Percentiles rank a stretch among this genome's conserved stretches.
These are phyloP conservation scores for Margarornis squamiger DNA, from an alignment of 2,797 vertebrate genomes.

Conservation along the genomic window DNA sequence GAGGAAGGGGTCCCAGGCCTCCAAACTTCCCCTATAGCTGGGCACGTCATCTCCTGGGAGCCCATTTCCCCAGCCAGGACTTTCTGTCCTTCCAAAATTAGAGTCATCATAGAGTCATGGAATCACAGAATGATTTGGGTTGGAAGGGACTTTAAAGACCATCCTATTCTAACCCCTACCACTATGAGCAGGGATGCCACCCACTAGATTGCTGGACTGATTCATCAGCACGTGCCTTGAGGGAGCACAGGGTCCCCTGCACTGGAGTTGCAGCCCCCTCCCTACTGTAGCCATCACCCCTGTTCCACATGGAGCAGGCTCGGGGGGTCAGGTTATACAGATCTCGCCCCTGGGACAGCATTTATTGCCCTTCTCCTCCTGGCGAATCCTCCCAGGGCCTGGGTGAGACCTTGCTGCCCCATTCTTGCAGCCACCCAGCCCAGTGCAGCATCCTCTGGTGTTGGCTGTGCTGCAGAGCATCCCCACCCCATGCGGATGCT, in stretches of 20 bases:
- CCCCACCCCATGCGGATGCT: background rate
- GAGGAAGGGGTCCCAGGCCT: background rate
- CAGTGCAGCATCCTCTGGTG: rapidly evolving
- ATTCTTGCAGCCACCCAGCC: rapidly evolving
- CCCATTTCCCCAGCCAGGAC: background rate
- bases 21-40: background rate
- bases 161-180: background rate
- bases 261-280: rapidly evolving
- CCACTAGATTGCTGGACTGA: background rate
- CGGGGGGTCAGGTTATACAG: background rate
- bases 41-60: background rate
- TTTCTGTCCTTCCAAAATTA: background rate
- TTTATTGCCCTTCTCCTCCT: background rate
- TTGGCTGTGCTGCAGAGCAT: background rate
- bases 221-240: rapidly evolving
- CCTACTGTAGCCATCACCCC: background rate
- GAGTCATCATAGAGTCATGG: background rate
- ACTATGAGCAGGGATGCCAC: background rate
- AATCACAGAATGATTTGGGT: background rate
- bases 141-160: background rate
- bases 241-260: background rate
- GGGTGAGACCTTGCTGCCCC: background rate
- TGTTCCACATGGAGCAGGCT: rapidly evolving
- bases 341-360: rapidly evolving
- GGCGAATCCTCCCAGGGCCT: rapidly evolving